Conservation (phyloP, 1,140 invertebrate species). For the Ephestia elutella region DNA sequence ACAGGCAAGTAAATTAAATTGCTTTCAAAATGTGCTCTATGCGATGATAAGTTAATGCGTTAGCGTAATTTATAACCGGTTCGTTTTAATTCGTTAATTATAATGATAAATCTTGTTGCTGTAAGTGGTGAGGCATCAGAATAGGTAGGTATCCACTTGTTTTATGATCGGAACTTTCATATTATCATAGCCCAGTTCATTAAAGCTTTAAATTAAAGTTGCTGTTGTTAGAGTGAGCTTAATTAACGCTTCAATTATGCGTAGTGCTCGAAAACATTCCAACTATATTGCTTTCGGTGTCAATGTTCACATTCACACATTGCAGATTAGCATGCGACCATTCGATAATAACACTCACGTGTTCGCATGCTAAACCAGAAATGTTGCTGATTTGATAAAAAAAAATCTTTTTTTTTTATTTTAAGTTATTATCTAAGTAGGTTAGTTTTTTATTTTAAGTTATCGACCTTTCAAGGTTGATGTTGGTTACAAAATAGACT, state of each 20-base stretch:
- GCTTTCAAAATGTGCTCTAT: background rate
- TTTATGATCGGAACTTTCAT: conserved; percentile 7
- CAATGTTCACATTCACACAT: no score
- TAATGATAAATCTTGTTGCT: conserved; percentile 6
- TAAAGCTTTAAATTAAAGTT: conserved; percentile 9
- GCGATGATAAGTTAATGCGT: background rate
- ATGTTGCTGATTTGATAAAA: no score
- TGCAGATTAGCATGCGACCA: no score
- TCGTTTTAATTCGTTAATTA: background rate
- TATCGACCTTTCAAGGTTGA: no score
- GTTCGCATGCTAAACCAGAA: no score
- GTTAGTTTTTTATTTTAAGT: no score
- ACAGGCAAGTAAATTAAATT: background rate
- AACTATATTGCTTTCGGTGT: no score
- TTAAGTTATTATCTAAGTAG: no score
- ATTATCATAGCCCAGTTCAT: conserved; percentile 10
- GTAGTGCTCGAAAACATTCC: background rate
- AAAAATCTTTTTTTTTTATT: no score
- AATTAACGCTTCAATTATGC: background rate
- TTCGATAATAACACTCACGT: no score
- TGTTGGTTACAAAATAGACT: no score
- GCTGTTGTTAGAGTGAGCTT: conserved; percentile 6
- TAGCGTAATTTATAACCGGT: background rate
- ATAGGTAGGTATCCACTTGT: conserved; percentile 7
- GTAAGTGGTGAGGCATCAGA: background rate